A percentile compares a stretch with the other conserved stretches of the same genome.
Evolutionary conservation across 2,113 vertebrate genomes (phyloP).

Genomic region (Rhagologus leucostigma): DNA sequence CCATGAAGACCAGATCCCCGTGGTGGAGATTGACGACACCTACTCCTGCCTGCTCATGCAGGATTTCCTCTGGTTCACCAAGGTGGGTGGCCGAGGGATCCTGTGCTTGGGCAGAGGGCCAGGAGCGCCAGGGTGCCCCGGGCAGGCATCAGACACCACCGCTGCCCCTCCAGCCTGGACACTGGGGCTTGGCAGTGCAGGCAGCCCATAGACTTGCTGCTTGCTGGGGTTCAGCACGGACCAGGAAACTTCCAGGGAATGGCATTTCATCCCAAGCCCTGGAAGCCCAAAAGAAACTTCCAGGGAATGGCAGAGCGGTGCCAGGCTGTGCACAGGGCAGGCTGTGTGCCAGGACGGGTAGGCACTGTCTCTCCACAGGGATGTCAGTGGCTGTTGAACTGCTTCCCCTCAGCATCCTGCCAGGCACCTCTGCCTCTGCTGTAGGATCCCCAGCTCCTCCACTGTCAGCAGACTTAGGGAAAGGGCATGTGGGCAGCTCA

Average conservation of each 20-base stretch:
- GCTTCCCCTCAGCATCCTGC: neutral
- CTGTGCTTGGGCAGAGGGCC: neutral
- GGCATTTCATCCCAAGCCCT: neutral
- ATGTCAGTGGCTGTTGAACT: neutral
- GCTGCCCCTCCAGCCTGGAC: fast-evolving
- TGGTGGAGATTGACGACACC: constrained; percentile 88
- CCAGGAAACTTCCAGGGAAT: neutral
- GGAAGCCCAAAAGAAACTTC: neutral
- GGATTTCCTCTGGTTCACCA: constrained; percentile 92
- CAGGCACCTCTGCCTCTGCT: neutral
- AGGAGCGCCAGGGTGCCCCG: neutral
- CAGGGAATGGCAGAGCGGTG: too few relatives aligned
- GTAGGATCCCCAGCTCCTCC: neutral
- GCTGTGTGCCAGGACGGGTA: neutral
- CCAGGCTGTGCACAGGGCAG: neutral
- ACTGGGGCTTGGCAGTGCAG: neutral
- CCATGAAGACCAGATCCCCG: constrained; percentile 87
- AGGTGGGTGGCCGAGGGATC: constrained; percentile 66
- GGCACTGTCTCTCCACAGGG: neutral
- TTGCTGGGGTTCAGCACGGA: fast-evolving
- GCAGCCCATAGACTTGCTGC: neutral
- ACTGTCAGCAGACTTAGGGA: neutral
- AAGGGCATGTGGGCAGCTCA: neutral
- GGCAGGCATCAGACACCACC: fast-evolving
- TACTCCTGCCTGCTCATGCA: constrained; percentile 88